Conservation (phyloP, 2,888 invertebrate species). For the Eupsilia transversa region DNA sequence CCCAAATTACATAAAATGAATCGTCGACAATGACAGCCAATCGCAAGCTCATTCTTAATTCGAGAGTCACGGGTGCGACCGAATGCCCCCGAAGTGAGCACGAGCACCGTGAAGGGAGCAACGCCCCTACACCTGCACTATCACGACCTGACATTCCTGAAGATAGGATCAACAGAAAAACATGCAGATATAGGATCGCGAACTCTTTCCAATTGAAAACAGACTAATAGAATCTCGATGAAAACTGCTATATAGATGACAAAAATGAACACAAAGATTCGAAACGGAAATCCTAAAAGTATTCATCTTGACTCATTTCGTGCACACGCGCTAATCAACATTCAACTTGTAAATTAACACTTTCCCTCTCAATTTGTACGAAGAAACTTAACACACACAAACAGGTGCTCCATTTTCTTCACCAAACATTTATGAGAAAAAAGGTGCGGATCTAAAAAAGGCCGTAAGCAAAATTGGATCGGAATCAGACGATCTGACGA, state of each 20-base stretch:
- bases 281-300: conserved; percentile 29
- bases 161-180: conserved; percentile 55
- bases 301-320: conserved; percentile 40
- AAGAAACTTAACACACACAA: conserved; percentile 49
- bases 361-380: conserved; percentile 45
- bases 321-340: conserved; percentile 43
- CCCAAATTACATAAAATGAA: conserved; percentile 56
- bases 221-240: not conserved
- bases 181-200: conserved; percentile 12
- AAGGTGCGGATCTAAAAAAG: conserved; percentile 53
- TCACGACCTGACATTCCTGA: conserved; percentile 83
- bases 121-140: conserved; percentile 84
- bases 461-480: conserved; percentile 65
- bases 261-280: conserved; percentile 37
- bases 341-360: conserved; percentile 49
- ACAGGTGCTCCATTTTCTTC: conserved; percentile 52
- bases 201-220: conserved; percentile 11
- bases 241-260: conserved; percentile 11
- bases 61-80: conserved; percentile 75
- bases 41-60: conserved; percentile 76
- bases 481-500: conserved; percentile 70
- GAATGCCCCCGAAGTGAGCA: conserved; percentile 73
- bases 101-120: conserved; percentile 79
- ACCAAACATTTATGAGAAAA: conserved; percentile 35
- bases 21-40: conserved; percentile 64